Evolutionary conservation across 2,888 invertebrate genomes (phyloP), one percentile per base, ranked within the genome.

Genomic region (Cephus pygmeus): DNA sequence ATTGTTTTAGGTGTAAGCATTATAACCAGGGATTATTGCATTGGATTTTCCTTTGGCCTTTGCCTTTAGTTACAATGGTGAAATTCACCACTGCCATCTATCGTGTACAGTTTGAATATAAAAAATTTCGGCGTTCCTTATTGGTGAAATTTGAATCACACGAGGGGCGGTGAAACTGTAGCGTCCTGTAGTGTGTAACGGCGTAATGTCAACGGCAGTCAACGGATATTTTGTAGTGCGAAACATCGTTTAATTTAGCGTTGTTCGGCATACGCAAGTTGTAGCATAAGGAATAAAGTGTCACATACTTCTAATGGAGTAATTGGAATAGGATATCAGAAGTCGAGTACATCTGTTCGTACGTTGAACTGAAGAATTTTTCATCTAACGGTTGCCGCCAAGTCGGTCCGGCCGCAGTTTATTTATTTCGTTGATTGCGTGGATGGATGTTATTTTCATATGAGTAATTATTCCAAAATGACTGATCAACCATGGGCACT

Each of bases 401-500:
- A 56, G 56, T 15, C 23, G 23, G 0, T 56, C 6, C 6, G 9
- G 6, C 1, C 56, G 56, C 56, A 23, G 23, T 56, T 23, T 56
- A 56, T 2, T 56, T 15, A 23, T 40, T 40, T 56, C 23, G 9
- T 56, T 56, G 40, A 56, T 56, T 56, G 2, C 9, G 56, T 56
- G 56, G 56, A 56, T 56, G 2, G 15, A 56, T 15, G 4, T 23
- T 56, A 56, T 23, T 56, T 56, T 56, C 23, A 23, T 56, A 56
- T 56, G 23, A 56, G 9, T 23, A 56, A 56, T 56, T 56, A 56
- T 56, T 56, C 9, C 56, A 56, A 56, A 56, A 77, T 75, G 71
- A 76, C 73, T 40, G 74, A 56, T 15, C 56, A 56, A 56, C 56
- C 56, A 23, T 56, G 56, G 56, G 56, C 90, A 36, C 91, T 95